These are phyloP conservation scores for Eulacestoma nigropectus DNA, from an alignment of 2,113 vertebrate species.

Conservation along the genomic window DNA sequence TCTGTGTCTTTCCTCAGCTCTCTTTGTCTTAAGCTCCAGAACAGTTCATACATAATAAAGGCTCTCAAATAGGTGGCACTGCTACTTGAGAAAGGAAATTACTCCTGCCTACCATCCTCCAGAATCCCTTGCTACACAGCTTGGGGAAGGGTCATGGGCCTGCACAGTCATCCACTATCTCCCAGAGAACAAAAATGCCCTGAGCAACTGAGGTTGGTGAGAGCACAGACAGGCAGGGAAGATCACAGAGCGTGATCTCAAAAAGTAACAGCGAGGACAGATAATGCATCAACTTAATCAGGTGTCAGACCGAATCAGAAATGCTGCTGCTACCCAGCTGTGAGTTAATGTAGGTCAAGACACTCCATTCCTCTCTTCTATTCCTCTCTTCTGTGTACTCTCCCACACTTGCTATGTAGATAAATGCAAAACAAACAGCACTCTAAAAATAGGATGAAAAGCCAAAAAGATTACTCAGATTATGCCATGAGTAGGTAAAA, in stretches of 20 bases:
- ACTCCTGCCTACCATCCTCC: background rate
- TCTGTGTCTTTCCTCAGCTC: background rate
- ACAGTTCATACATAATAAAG: background rate
- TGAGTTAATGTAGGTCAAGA: slow-evolving; percentile 48
- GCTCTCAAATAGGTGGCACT: background rate
- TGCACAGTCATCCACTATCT: background rate
- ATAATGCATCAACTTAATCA: slow-evolving; percentile 14
- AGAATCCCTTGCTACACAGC: background rate
- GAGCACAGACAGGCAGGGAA: background rate
- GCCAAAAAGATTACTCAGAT: slow-evolving; percentile 1
- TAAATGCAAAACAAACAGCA: slow-evolving; percentile 50
- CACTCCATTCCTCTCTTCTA: background rate
- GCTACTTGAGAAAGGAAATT: background rate
- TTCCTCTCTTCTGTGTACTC: background rate
- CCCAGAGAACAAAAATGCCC: background rate
- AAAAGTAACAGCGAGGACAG: background rate
- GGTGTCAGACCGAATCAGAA: slow-evolving; percentile 43
- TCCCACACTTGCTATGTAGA: slow-evolving; percentile 35
- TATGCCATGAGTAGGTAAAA: background rate
- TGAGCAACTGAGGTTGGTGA: background rate
- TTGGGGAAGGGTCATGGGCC: background rate
- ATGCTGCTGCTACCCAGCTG: background rate
- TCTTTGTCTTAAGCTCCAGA: background rate
- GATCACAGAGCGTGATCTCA: background rate
- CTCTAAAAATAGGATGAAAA: slow-evolving; percentile 27